Evolutionary conservation across 2,113 vertebrate genomes (phyloP).

Genomic region (Nannospalax galili): DNA sequence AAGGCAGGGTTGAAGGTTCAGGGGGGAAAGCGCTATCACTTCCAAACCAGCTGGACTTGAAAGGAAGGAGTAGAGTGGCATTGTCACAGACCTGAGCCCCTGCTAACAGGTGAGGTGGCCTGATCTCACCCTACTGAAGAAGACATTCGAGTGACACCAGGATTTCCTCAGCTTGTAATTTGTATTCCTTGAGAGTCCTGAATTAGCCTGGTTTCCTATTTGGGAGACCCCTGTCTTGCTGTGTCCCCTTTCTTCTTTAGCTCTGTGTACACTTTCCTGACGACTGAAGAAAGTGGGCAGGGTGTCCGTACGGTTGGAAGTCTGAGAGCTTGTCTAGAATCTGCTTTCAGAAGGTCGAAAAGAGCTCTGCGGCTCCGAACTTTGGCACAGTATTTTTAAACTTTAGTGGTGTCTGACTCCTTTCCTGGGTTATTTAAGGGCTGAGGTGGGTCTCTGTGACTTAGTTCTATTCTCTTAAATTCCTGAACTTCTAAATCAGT

Average conservation of each 20-base stretch:
- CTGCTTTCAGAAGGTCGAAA: background rate
- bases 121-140: background rate
- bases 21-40: background rate
- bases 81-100: background rate
- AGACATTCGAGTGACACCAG: background rate
- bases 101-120: background rate
- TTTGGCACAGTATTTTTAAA: constrained; percentile 45
- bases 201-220: background rate
- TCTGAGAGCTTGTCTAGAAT: too few species aligned
- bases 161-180: background rate
- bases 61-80: background rate
- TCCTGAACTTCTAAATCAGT: background rate
- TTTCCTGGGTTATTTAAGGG: constrained; percentile 39
- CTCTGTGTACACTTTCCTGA: background rate
- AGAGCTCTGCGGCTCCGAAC: background rate
- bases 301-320: background rate
- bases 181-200: background rate
- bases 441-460: background rate
- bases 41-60: background rate
- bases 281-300: background rate
- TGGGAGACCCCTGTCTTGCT: background rate
- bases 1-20: background rate
- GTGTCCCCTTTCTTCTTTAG: background rate
- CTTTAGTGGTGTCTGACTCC: background rate
- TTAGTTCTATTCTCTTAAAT: background rate